Conservation (phyloP, 2,113 vertebrate species). For the Fulica atra region DNA sequence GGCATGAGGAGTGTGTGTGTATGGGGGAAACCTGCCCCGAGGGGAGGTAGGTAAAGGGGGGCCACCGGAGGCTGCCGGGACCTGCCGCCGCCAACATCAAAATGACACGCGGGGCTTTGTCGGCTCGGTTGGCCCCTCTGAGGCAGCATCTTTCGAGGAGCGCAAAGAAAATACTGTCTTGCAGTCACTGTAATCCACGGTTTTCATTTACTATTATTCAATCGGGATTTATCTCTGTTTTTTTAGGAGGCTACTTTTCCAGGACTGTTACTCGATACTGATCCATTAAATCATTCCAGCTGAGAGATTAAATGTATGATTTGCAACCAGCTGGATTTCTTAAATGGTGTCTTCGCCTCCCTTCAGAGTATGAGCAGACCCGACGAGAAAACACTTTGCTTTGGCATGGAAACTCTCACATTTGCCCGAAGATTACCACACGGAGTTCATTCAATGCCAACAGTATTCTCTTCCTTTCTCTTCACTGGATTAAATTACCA, state of each 20-base stretch:
- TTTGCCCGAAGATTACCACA: constrained; percentile 63
- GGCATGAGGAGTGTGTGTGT: not conserved
- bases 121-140: not conserved
- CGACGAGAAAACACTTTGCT: constrained; percentile 42
- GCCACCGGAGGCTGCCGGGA: not conserved
- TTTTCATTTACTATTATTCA: constrained; percentile 70
- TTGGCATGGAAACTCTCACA: constrained; percentile 46
- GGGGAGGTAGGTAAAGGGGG: not conserved
- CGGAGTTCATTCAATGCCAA: constrained; percentile 54
- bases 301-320: constrained; percentile 74
- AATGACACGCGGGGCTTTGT: not conserved
- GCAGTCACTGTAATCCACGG: constrained; percentile 49
- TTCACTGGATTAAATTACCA: constrained; percentile 55
- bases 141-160: constrained; percentile 10
- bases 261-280: constrained; percentile 71
- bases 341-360: constrained; percentile 54
- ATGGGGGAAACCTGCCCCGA: not conserved
- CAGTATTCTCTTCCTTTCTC: constrained; percentile 63
- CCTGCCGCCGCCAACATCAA: not conserved
- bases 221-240: constrained; percentile 67
- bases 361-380: constrained; percentile 30
- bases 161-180: constrained; percentile 38
- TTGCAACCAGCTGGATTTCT: constrained; percentile 73
- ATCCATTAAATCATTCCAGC: constrained; percentile 77
- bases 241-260: constrained; percentile 69